phyloP scores from a whole-genome alignment of 2,888 invertebrate species.

The Hypomecis atomaria region DNA sequence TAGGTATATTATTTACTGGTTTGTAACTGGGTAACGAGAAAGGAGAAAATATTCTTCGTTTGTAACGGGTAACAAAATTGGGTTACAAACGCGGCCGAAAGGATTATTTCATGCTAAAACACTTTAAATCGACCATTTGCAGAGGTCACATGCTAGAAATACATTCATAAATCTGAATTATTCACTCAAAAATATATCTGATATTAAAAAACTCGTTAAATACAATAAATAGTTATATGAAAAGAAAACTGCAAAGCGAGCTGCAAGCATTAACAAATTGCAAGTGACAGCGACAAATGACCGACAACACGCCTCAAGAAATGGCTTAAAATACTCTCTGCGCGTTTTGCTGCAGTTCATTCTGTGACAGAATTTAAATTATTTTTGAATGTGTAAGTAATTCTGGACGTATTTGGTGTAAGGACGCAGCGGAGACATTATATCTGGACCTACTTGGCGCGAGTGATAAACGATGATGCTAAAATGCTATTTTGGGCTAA shows the following conservation, averaged over 20 bases:
- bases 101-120: too few relatives aligned
- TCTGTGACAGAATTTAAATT: not conserved
- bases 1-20: too few relatives aligned
- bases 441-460: not conserved
- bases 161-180: too few relatives aligned
- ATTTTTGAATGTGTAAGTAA: slow-evolving; percentile 1
- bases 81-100: too few relatives aligned
- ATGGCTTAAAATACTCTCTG: too few relatives aligned
- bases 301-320: too few relatives aligned
- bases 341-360: not conserved
- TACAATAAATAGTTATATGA: slow-evolving; percentile 13
- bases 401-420: slow-evolving; percentile 10
- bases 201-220: slow-evolving; percentile 11
- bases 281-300: not conserved
- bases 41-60: too few relatives aligned
- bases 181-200: not conserved
- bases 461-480: slow-evolving; percentile 9
- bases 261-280: slow-evolving; percentile 11
- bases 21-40: too few relatives aligned
- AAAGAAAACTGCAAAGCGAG: slow-evolving; percentile 8
- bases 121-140: too few relatives aligned
- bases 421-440: slow-evolving; percentile 12
- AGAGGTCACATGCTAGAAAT: too few relatives aligned
- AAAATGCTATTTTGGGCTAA: slow-evolving; percentile 24
- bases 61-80: too few relatives aligned